Percentiles rank a stretch among this genome's conserved stretches.
These are phyloP conservation scores for Anser brachyrhynchus DNA, from an alignment of 2,113 vertebrate genomes.

Conservation along the genomic window DNA sequence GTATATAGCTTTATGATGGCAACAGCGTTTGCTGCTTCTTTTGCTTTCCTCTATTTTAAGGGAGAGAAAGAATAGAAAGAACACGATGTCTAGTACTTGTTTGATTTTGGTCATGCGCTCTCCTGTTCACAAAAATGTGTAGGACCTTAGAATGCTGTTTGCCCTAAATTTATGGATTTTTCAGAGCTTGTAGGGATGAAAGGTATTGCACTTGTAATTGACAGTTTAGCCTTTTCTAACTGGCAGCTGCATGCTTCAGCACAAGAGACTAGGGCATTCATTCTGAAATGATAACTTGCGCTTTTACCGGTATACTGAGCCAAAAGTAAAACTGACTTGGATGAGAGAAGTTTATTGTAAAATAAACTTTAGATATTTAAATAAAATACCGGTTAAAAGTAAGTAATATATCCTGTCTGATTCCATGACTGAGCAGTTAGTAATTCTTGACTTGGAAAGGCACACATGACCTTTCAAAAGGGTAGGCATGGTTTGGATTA, in stretches of 20 bases:
- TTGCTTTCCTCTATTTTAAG: background rate
- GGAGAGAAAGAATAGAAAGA: background rate
- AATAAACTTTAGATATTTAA: background rate
- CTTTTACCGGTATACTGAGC: background rate
- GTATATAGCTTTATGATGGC: background rate
- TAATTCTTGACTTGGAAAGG: background rate
- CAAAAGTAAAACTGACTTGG: background rate
- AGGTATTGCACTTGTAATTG: accelerated
- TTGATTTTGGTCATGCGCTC: background rate
- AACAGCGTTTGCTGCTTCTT: background rate
- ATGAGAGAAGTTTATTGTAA: background rate
- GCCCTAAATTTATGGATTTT: background rate
- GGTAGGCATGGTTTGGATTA: background rate
- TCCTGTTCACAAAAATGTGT: background rate
- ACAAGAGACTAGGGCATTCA: background rate
- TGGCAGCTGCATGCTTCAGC: background rate
- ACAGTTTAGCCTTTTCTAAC: background rate
- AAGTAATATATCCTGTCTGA: background rate
- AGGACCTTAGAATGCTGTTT: background rate
- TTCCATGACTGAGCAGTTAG: background rate
- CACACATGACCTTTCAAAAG: background rate
- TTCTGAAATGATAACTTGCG: background rate
- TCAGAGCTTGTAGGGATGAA: background rate
- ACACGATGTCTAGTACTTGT: background rate
- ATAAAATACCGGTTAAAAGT: background rate